phyloP scores from a whole-genome alignment of 2,888 invertebrate species.

The Pseudolycoriella hygida region DNA sequence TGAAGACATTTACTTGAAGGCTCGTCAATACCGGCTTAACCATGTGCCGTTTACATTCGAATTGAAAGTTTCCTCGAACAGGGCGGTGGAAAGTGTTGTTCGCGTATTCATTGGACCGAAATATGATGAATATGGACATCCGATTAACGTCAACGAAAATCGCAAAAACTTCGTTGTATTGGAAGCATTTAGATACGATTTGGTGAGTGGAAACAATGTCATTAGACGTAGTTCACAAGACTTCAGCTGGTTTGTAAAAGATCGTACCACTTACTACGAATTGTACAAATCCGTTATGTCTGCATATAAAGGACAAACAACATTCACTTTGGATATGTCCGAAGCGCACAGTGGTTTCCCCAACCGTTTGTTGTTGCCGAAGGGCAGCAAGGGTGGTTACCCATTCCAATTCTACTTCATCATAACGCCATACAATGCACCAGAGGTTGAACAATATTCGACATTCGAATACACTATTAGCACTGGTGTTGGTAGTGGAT shows the following conservation, averaged over 20 bases:
- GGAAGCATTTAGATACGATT: constrained; percentile 40
- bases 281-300: constrained; percentile 42
- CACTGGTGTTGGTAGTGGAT: constrained; percentile 35
- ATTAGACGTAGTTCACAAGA: constrained; percentile 50
- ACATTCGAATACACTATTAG: constrained; percentile 32
- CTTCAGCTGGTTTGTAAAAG: constrained; percentile 41
- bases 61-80: constrained; percentile 32
- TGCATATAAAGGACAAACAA: constrained; percentile 32
- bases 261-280: constrained; percentile 44
- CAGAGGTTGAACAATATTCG: constrained; percentile 29
- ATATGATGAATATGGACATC: constrained; percentile 36
- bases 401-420: constrained; percentile 44
- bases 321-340: constrained; percentile 34
- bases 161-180: constrained; percentile 45
- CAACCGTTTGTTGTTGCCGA: constrained; percentile 50
- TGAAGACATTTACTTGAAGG: constrained; percentile 30
- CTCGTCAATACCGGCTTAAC: constrained; percentile 43
- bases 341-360: constrained; percentile 50
- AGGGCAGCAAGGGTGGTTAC: constrained; percentile 47
- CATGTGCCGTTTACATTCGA: constrained; percentile 43
- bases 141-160: constrained; percentile 38
- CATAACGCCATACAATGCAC: constrained; percentile 36
- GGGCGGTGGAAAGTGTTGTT: constrained; percentile 38
- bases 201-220: constrained; percentile 44
- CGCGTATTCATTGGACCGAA: constrained; percentile 54